These are phyloP conservation scores for Phalera bucephala DNA, from an alignment of 2,888 invertebrate genomes.

Conservation along the genomic window DNA sequence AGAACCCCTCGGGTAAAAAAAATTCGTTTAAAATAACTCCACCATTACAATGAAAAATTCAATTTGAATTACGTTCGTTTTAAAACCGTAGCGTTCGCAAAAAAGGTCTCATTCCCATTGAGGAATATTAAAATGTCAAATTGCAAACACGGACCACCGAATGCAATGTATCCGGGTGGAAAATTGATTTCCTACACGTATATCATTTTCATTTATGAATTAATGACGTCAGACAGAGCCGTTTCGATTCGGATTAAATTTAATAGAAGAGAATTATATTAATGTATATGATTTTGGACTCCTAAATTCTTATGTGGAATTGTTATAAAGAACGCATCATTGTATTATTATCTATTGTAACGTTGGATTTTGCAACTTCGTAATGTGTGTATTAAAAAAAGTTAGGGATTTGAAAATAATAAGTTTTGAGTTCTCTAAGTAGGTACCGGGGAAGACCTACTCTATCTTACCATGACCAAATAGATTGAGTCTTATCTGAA, in stretches of 20 bases:
- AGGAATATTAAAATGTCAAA: constrained; percentile 58
- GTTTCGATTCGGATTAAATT: constrained; percentile 24
- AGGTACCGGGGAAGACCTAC: too few species aligned
- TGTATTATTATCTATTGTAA: too few species aligned
- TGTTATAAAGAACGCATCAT: neutral
- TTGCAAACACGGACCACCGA: constrained; percentile 44
- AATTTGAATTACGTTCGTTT: constrained; percentile 7
- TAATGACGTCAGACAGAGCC: constrained; percentile 33
- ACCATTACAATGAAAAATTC: constrained; percentile 11
- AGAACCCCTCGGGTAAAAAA: constrained; percentile 2
- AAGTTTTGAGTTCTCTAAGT: too few species aligned
- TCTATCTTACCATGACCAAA: too few species aligned
- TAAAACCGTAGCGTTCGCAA: constrained; percentile 31
- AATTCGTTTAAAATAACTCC: constrained; percentile 6
- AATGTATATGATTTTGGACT: constrained; percentile 22
- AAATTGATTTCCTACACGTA: constrained; percentile 70
- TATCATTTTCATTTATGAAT: constrained; percentile 63
- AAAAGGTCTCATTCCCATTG: constrained; percentile 21
- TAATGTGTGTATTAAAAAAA: too few species aligned
- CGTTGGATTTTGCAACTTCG: too few species aligned
- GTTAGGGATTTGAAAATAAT: too few species aligned
- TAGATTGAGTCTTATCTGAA: too few species aligned
- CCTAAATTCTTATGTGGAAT: neutral
- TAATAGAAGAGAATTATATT: constrained; percentile 24
- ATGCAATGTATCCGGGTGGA: constrained; percentile 54